phyloP scores from a whole-genome alignment of 2,797 vertebrate species.

The Martes flavigula region DNA sequence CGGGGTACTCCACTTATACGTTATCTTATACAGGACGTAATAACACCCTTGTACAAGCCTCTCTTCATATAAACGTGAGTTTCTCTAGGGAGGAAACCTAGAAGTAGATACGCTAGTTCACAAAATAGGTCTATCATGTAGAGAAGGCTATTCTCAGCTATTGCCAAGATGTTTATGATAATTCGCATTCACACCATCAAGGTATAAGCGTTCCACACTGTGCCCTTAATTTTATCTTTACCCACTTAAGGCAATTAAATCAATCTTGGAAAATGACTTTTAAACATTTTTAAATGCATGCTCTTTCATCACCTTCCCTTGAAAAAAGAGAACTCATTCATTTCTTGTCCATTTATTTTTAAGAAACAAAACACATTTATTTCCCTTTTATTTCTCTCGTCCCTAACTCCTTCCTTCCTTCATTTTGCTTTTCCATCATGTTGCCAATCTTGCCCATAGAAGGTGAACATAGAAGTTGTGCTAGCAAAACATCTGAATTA shows the following conservation, averaged over 20 bases:
- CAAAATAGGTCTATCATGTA: background rate
- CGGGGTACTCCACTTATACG: rapidly evolving
- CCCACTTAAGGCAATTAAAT: background rate
- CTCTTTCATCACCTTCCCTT: background rate
- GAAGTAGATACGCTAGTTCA: background rate
- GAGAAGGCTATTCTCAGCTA: background rate
- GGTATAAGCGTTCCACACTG: background rate
- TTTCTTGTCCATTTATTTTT: background rate
- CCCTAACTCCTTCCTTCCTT: background rate
- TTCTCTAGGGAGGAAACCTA: background rate
- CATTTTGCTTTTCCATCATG: background rate
- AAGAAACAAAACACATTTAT: background rate
- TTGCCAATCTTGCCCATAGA: background rate
- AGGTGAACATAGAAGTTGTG: background rate
- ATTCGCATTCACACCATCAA: background rate
- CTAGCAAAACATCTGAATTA: background rate
- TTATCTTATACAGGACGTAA: background rate
- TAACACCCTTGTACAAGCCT: background rate
- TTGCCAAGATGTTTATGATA: background rate
- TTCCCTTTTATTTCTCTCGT: background rate
- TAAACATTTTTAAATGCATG: background rate
- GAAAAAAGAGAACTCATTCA: background rate
- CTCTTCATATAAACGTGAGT: background rate
- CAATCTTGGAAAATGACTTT: background rate
- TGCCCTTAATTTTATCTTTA: conserved; percentile 1